These are phyloP conservation scores for Hydrocynus forskahlii DNA, from an alignment of 2,797 vertebrate species.

Conservation along the genomic window DNA sequence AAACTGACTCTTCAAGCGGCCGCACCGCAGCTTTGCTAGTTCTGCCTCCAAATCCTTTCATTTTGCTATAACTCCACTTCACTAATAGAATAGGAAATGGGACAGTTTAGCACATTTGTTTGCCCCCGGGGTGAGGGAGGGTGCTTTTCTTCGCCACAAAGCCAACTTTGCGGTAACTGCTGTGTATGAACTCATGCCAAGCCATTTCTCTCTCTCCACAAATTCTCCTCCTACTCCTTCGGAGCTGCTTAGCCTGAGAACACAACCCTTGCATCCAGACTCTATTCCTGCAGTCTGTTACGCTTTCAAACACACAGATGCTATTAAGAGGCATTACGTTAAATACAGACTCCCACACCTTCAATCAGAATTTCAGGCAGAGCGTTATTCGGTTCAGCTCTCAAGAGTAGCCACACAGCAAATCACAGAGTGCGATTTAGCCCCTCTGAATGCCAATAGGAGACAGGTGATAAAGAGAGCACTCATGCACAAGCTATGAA, in stretches of 20 bases:
- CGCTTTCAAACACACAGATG: conserved; percentile 80
- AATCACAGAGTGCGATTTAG: conserved; percentile 88
- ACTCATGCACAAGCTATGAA: conserved; percentile 86
- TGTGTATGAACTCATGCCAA: conserved; percentile 76
- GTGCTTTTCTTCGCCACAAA: conserved; percentile 73
- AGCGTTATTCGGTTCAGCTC: conserved; percentile 90
- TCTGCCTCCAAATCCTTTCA: conserved; percentile 33
- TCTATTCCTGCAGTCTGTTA: conserved; percentile 81
- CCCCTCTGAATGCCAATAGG: conserved; percentile 89
- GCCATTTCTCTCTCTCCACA: conserved; percentile 62
- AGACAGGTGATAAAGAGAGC: conserved; percentile 92
- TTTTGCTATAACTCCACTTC: conserved; percentile 45
- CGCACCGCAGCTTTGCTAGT: conserved; percentile 21
- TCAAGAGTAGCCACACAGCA: conserved; percentile 89
- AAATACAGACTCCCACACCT: conserved; percentile 90
- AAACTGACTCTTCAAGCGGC: conserved; percentile 28
- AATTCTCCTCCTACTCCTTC: conserved; percentile 46
- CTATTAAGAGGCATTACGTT: conserved; percentile 89
- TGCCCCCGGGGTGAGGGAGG: conserved; percentile 61
- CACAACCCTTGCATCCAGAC: conserved; percentile 54
- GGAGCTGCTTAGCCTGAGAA: conserved; percentile 37
- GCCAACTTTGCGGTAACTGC: conserved; percentile 79
- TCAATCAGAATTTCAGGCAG: conserved; percentile 86
- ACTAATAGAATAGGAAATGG: conserved; percentile 59
- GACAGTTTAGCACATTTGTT: conserved; percentile 60